Evolutionary conservation across 2,888 invertebrate genomes (phyloP).

Genomic region (Athrips mouffetella): DNA sequence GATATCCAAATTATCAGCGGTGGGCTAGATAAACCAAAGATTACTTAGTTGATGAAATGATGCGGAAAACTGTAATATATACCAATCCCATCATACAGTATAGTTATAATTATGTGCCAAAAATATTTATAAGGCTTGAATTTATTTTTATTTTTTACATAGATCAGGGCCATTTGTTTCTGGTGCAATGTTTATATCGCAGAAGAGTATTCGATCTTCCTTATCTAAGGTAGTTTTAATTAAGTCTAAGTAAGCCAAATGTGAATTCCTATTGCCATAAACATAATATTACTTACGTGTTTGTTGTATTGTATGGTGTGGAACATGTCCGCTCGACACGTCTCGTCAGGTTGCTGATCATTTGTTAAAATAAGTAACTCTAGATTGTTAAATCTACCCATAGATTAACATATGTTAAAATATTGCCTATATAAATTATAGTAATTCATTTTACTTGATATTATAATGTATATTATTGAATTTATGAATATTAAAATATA

Average conservation of each 20-base stretch:
- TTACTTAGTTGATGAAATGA: conserved; percentile 53
- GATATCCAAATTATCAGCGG: conserved; percentile 56
- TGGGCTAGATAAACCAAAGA: conserved; percentile 78
- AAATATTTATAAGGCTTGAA: conserved; percentile 56
- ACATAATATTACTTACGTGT: conserved; percentile 39
- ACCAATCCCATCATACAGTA: conserved; percentile 49
- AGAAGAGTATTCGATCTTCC: conserved; percentile 53
- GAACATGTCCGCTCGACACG: not conserved
- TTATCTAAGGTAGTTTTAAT: conserved; percentile 33
- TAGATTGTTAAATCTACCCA: conserved; percentile 77
- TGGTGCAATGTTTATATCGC: conserved; percentile 59
- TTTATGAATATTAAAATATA: conserved; percentile 78
- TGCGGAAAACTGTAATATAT: conserved; percentile 67
- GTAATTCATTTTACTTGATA: conserved; percentile 78
- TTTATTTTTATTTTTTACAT: conserved; percentile 54
- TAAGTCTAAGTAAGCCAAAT: conserved; percentile 45
- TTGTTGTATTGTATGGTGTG: conserved; percentile 45
- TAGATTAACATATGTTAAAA: conserved; percentile 78
- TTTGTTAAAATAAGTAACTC: conserved; percentile 67
- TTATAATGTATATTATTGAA: conserved; percentile 79
- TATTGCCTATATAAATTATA: conserved; percentile 79
- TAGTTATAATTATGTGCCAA: conserved; percentile 62
- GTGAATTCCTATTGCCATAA: conserved; percentile 77
- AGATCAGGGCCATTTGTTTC: conserved; percentile 60
- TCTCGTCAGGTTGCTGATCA: conserved; percentile 40